Percentiles rank a stretch among this genome's conserved stretches.
phyloP scores from a whole-genome alignment of 2,113 vertebrate genomes.

The Burhinus bistriatus region DNA sequence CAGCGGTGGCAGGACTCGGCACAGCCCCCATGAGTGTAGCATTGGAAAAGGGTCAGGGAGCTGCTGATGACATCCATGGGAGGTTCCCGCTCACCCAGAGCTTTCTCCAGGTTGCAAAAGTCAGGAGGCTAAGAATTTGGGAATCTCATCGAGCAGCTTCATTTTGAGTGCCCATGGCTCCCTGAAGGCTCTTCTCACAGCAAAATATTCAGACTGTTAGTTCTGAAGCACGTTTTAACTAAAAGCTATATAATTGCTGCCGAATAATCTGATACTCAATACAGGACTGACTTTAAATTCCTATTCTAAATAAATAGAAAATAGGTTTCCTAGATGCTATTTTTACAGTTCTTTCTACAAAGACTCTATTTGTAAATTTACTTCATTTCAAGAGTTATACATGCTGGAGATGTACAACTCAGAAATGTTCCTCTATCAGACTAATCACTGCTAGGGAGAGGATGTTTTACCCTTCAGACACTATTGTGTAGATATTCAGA shows the following conservation, averaged over 20 bases:
- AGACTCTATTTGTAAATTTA: background rate
- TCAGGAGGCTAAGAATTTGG: background rate
- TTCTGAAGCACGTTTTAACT: background rate
- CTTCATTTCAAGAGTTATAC: background rate
- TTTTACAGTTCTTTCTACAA: background rate
- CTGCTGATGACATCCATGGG: background rate
- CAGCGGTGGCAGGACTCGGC: rapidly evolving
- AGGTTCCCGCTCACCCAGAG: background rate
- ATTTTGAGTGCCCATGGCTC: background rate
- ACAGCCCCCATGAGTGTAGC: rapidly evolving
- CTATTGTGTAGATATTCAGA: background rate
- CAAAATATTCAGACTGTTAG: background rate
- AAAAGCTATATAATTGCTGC: background rate
- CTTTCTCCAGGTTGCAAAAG: background rate
- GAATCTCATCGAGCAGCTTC: background rate
- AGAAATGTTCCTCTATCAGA: background rate
- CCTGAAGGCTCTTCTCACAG: background rate
- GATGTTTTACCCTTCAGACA: background rate
- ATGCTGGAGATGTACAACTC: background rate
- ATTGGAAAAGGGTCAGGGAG: background rate
- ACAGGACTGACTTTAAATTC: background rate
- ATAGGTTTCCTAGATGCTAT: background rate
- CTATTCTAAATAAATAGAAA: background rate
- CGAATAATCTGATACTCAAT: background rate
- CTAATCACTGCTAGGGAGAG: background rate